Conservation (phyloP, 2,888 invertebrate species). For the Agrenia bidenticulata region DNA sequence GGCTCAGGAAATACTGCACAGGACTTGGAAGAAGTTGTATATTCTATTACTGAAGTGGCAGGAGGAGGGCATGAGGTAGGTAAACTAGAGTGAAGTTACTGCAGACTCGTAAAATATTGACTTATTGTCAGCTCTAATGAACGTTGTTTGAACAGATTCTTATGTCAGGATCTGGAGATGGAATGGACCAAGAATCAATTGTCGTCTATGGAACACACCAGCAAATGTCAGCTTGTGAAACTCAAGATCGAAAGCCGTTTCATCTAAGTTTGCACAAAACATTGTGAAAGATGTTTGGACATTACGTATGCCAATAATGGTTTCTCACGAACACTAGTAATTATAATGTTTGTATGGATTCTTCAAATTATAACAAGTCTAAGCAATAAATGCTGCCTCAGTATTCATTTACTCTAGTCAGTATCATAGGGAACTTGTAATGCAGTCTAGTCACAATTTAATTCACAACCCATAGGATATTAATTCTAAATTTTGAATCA, state of each 20-base stretch:
- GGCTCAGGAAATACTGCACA: slow-evolving; percentile 16
- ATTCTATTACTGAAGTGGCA: slow-evolving; percentile 42
- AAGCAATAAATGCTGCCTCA: no score
- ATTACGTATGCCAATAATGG: no score
- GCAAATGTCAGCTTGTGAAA: slow-evolving; percentile 2
- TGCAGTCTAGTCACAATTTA: no score
- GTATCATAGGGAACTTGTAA: no score
- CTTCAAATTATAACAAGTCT: no score
- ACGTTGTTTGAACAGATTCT: slow-evolving; percentile 24
- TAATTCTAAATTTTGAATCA: no score
- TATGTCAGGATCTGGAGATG: slow-evolving; percentile 26
- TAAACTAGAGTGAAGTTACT: not conserved
- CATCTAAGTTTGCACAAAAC: not conserved
- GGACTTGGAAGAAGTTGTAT: slow-evolving; percentile 40
- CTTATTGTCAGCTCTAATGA: slow-evolving; percentile 5
- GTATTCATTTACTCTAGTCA: no score
- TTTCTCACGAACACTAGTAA: no score
- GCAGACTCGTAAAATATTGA: not conserved
- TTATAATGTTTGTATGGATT: no score
- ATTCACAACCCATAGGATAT: no score
- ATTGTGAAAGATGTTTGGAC: no score
- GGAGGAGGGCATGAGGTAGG: slow-evolving; percentile 31
- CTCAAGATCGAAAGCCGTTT: slow-evolving; percentile 3
- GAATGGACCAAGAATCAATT: slow-evolving; percentile 26
- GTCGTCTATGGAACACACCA: slow-evolving; percentile 25